Conservation (phyloP, 2,113 vertebrate genomes). For the Heptranchias perlo region DNA sequence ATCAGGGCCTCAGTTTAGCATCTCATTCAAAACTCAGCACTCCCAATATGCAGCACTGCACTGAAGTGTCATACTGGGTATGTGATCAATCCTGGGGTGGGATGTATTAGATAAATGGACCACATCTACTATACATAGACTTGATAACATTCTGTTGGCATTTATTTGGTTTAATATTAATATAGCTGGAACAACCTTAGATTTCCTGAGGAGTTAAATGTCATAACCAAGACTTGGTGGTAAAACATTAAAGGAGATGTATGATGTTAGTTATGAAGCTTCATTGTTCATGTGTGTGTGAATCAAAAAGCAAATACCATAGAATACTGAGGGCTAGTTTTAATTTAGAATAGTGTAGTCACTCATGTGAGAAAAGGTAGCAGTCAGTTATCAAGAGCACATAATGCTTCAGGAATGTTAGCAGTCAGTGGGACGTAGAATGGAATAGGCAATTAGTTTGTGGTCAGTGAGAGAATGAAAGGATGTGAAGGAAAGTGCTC, state of each 20-base stretch:
- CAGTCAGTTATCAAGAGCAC: background rate
- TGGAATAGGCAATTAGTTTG: background rate
- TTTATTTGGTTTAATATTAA: background rate
- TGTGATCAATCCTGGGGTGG: background rate
- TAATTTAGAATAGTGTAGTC: background rate
- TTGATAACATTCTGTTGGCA: background rate
- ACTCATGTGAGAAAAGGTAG: background rate
- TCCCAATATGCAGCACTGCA: background rate
- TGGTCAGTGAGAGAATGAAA: background rate
- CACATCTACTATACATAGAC: background rate
- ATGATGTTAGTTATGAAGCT: background rate
- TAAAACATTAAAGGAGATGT: background rate
- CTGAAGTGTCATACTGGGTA: background rate
- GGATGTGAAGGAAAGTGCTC: background rate
- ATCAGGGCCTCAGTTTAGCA: background rate
- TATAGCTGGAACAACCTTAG: background rate
- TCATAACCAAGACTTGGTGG: background rate
- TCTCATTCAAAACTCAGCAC: background rate
- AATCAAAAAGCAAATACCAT: background rate
- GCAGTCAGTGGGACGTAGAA: background rate
- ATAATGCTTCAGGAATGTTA: background rate
- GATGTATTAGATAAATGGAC: background rate
- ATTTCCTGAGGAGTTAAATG: background rate
- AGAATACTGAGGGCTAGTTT: background rate
- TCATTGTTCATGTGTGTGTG: background rate